Evolutionary conservation across 2,113 vertebrate genomes (phyloP).

Genomic region (Chascanopsetta lugubris): DNA sequence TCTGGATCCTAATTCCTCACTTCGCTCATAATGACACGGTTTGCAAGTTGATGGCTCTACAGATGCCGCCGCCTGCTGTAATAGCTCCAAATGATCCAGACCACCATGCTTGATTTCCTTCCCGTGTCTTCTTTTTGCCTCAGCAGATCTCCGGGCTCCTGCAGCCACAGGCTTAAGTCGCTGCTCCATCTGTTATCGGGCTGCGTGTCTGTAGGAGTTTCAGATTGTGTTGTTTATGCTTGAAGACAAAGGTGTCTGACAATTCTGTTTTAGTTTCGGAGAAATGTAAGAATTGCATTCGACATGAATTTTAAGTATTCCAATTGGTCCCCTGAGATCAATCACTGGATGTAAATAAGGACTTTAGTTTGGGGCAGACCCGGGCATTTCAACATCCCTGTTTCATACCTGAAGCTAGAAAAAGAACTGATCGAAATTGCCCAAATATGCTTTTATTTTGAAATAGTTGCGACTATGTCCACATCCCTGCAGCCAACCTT

Average conservation of each 20-base stretch:
- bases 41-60: conserved; percentile 33
- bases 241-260: not conserved
- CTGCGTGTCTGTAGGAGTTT: conserved; percentile 19
- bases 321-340: not conserved
- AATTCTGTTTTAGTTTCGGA: conserved; percentile 12
- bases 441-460: no score
- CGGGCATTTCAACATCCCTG: no score
- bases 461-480: no score
- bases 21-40: conserved; percentile 50
- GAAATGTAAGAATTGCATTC: conserved; percentile 13
- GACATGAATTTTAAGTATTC: conserved; percentile 1
- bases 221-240: conserved; percentile 32
- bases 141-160: conserved; percentile 38
- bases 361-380: no score
- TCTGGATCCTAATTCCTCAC: conserved; percentile 33
- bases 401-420: not conserved
- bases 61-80: conserved; percentile 41
- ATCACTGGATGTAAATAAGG: not conserved
- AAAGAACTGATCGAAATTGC: not conserved
- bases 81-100: conserved; percentile 63
- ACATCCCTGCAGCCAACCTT: not conserved
- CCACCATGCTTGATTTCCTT: conserved; percentile 60
- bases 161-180: conserved; percentile 45
- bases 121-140: conserved; percentile 57
- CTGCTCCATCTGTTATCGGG: conserved; percentile 31